phyloP scores from a whole-genome alignment of 1,140 invertebrate genomes.

The Micrasema longulum region DNA sequence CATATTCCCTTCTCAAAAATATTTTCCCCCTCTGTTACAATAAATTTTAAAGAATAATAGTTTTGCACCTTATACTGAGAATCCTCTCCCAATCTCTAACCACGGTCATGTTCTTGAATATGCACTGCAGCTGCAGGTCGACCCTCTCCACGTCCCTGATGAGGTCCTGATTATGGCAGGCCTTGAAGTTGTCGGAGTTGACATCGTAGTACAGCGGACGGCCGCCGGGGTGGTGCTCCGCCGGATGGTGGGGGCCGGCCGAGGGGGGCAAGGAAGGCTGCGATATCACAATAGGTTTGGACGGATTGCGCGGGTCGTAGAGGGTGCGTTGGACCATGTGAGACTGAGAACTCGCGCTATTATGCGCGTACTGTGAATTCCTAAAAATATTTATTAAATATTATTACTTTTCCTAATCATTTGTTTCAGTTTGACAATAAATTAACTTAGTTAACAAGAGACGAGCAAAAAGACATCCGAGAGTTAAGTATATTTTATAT shows the following conservation, averaged over 20 bases:
- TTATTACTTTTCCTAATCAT: too few relatives aligned
- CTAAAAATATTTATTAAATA: constrained; percentile 30
- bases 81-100: constrained; percentile 46
- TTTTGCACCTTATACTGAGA: constrained; percentile 43
- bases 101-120: constrained; percentile 47
- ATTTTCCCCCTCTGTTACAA: too few relatives aligned
- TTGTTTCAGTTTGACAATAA: too few relatives aligned
- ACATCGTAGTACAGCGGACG: constrained; percentile 47
- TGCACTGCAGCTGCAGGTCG: constrained; percentile 48
- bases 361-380: constrained; percentile 19
- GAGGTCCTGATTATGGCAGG: constrained; percentile 48
- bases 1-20: too few relatives aligned
- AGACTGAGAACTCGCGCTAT: constrained; percentile 43
- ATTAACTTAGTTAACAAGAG: too few relatives aligned
- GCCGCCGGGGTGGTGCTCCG: constrained; percentile 20
- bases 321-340: constrained; percentile 35
- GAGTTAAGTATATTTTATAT: too few relatives aligned
- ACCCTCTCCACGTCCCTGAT: constrained; percentile 46
- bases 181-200: constrained; percentile 46
- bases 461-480: too few relatives aligned
- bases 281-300: constrained; percentile 48
- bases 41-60: too few relatives aligned
- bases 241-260: not conserved
- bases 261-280: constrained; percentile 16
- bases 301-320: constrained; percentile 47